Percentiles rank a stretch among this genome's conserved stretches.
These are phyloP conservation scores for Hyperoodon ampullatus DNA, from an alignment of 2,113 vertebrate genomes.

Conservation along the genomic window DNA sequence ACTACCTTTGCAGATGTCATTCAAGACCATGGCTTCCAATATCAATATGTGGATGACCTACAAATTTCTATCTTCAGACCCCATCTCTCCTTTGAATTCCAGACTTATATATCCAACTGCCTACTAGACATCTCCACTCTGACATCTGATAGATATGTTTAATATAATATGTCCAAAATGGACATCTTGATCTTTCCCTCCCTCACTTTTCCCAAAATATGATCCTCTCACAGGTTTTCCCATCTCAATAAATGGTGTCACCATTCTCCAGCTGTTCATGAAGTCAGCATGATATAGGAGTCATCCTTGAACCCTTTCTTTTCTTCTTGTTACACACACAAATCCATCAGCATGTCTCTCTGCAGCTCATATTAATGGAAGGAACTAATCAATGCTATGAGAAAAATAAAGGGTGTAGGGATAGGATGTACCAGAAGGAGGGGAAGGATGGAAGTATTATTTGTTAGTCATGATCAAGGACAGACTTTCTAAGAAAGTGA, in stretches of 20 bases:
- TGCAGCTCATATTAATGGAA: background rate
- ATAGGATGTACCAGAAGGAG: background rate
- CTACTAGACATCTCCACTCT: background rate
- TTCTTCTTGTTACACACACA: background rate
- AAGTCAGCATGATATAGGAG: too few relatives aligned
- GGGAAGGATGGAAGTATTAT: background rate
- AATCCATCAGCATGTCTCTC: background rate
- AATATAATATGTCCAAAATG: slow-evolving; percentile 21
- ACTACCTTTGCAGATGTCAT: background rate
- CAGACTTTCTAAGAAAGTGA: background rate
- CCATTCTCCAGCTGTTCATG: background rate
- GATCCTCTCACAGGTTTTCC: background rate
- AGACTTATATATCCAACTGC: slow-evolving; percentile 4
- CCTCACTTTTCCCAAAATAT: background rate
- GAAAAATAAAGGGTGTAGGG: background rate
- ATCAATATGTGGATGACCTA: slow-evolving; percentile 17
- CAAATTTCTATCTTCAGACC: slow-evolving; percentile 5
- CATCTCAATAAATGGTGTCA: background rate
- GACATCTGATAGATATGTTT: slow-evolving; percentile 19
- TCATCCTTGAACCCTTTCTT: background rate
- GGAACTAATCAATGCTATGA: background rate
- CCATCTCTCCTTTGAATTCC: slow-evolving; percentile 18
- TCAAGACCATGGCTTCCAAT: background rate
- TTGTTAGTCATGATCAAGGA: background rate
- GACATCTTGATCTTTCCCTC: background rate